Conservation (phyloP, 2,113 vertebrate species). For the Onychostoma macrolepis region DNA sequence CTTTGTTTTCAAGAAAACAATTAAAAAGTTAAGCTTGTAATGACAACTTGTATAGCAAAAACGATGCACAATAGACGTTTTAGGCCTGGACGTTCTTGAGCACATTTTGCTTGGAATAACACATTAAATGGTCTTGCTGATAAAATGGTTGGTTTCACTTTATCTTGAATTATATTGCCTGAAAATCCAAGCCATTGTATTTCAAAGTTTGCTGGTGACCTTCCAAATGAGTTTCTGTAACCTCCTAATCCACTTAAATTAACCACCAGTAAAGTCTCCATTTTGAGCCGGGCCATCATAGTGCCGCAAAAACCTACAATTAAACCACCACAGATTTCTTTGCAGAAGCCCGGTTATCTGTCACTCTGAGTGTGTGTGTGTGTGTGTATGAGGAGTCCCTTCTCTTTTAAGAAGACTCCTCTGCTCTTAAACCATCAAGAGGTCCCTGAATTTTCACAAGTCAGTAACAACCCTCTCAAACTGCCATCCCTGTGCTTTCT, state of each 20-base stretch:
- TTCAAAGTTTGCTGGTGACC: constrained; percentile 60
- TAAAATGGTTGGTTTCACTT: constrained; percentile 60
- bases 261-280: constrained; percentile 55
- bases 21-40: constrained; percentile 16
- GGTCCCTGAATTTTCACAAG: constrained; percentile 24
- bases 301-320: constrained; percentile 38
- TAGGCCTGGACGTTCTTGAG: constrained; percentile 44
- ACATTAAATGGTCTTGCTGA: constrained; percentile 50
- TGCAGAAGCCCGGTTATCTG: constrained; percentile 20
- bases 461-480: constrained; percentile 29
- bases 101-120: constrained; percentile 49
- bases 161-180: constrained; percentile 51
- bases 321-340: constrained; percentile 52
- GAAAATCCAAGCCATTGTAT: constrained; percentile 59
- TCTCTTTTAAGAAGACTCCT: constrained; percentile 42
- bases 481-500: constrained; percentile 6
- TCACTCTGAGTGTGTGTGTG: background rate
- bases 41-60: background rate
- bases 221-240: constrained; percentile 63
- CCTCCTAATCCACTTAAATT: constrained; percentile 66
- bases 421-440: constrained; percentile 37
- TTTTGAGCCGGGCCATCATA: constrained; percentile 46
- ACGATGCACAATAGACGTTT: constrained; percentile 8
- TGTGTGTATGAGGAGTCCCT: background rate
- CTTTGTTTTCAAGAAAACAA: background rate